A percentile compares a stretch with the other conserved stretches of the same genome.
Evolutionary conservation across 35 echinoderm and acorn worm species (phyloP).

Genomic region (Hemicentrotus pulcherrimus): DNA sequence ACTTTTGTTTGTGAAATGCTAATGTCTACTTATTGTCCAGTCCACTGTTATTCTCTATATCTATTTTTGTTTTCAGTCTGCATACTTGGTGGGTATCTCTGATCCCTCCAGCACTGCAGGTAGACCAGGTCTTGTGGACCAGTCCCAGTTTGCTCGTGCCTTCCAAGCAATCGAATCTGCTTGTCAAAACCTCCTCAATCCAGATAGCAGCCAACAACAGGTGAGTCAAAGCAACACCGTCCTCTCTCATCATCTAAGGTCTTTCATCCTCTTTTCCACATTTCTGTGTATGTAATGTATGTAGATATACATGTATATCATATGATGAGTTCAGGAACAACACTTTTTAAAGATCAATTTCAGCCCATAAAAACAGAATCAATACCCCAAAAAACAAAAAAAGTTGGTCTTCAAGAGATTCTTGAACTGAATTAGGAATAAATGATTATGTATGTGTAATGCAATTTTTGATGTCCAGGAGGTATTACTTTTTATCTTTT

Average conservation of each 20-base stretch:
- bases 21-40: not conserved
- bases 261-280: no score
- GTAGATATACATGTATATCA: no score
- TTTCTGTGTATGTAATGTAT: no score
- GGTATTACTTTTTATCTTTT: no score
- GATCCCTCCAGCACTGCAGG: slow-evolving; percentile 98
- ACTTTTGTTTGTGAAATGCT: not conserved
- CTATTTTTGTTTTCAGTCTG: slow-evolving; percentile 63
- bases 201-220: slow-evolving; percentile 93
- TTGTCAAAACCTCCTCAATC: slow-evolving; percentile 89
- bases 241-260: no score
- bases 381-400: no score
- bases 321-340: no score
- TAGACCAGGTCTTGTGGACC: slow-evolving; percentile 91
- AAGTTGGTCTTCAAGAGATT: no score
- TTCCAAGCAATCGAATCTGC: slow-evolving; percentile 92
- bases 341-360: no score
- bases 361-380: no score
- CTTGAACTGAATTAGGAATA: not conserved
- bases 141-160: slow-evolving; percentile 94
- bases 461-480: no score
- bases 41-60: not conserved
- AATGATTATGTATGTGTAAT: not conserved
- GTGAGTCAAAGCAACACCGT: slow-evolving; percentile 6
- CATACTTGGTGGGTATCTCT: slow-evolving; percentile 94